phyloP scores from a whole-genome alignment of 2,888 invertebrate species.

The Amorpha juglandis region DNA sequence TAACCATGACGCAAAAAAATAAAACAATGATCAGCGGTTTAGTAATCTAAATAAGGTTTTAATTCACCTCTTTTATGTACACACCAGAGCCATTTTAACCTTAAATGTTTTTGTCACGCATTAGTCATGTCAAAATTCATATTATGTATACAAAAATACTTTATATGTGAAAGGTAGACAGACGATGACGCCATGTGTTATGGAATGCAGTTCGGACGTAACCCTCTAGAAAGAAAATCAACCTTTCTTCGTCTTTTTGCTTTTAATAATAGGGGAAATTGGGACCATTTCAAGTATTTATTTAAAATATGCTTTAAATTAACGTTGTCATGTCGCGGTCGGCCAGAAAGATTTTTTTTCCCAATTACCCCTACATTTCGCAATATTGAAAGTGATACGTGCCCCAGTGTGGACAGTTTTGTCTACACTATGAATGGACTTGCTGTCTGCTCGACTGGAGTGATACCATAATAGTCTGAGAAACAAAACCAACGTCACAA shows the following conservation, averaged over 20 bases:
- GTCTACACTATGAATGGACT: no score
- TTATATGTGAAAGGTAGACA: background rate
- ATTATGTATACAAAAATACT: background rate
- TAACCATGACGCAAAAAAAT: conserved; percentile 34
- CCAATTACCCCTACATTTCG: no score
- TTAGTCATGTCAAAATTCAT: background rate
- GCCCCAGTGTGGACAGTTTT: no score
- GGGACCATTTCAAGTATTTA: conserved; percentile 36
- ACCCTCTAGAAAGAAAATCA: background rate
- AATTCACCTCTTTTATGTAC: background rate
- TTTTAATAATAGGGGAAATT: background rate
- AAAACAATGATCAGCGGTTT: background rate
- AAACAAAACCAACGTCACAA: no score
- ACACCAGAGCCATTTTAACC: background rate
- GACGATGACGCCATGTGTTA: conserved; percentile 4
- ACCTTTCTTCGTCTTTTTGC: background rate
- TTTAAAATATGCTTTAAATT: no score
- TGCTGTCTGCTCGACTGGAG: no score
- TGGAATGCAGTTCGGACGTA: conserved; percentile 3
- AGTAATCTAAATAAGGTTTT: background rate
- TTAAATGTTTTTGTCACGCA: background rate
- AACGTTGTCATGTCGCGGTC: no score
- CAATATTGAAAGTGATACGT: no score
- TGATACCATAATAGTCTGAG: no score
- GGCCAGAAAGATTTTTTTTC: no score